Evolutionary conservation across 2,797 vertebrate species (phyloP), one percentile per base, ranked within the genome.

Genomic region (Siniperca obscura): DNA sequence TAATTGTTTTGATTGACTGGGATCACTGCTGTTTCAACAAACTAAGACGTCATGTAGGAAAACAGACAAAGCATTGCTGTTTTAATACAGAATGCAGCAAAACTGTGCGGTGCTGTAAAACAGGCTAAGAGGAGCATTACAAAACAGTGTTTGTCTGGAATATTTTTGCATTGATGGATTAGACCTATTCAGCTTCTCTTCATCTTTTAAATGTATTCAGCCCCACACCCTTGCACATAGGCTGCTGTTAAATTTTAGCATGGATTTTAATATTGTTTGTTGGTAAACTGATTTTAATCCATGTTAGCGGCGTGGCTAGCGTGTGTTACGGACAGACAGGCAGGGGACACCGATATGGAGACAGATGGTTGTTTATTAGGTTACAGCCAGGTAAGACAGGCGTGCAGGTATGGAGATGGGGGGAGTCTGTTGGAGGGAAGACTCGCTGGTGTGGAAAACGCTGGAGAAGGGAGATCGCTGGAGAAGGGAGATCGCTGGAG

Each of bases 1-100:
- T 8, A 22, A 50, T n/a, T 68, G 69, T 73, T 78, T 11, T 52
- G 25, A 70, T 4, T 27, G 34, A 52, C 67, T 55, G 30, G 38
- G 50, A 44, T 73, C 69, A 22, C 36, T 52, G 53, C 67, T 60
- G 27, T 16, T 38, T 53, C 12, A 75, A 73, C 70, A 72, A 71
- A 42, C 38, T 13, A 17, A 36, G 22, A 61, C 52, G 44, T 42
- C 17, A 61, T 57, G 69, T 9, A 38, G 22, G 30, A 16, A 48
- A 55, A 13, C 7, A 65, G 9, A 62, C 53, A 16, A 16, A 40
- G 30, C 40, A 14, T 30, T 50, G 27, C 25, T 21, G 57, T 34
- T 64, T 66, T 34, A 19, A 34, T 42, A 48, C 5, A 46, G 40
- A 42, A 13, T 12, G 48, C 5, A 17, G n/a, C 13, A 13, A 52